These are phyloP conservation scores for Rhopalosiphum padi DNA, from an alignment of 1,140 invertebrate genomes.

Conservation along the genomic window DNA sequence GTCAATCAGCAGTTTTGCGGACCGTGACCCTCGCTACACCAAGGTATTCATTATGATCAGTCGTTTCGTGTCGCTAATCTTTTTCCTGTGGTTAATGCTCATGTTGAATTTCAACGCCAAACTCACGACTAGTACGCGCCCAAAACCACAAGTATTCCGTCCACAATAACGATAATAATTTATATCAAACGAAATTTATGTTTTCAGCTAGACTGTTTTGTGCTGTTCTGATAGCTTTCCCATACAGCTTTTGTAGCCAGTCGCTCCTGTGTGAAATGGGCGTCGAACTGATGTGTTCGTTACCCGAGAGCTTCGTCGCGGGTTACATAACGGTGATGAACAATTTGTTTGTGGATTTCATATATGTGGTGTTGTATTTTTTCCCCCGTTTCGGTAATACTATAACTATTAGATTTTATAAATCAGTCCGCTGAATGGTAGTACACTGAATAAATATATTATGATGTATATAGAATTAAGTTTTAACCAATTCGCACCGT, in stretches of 20 bases:
- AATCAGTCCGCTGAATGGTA: neutral
- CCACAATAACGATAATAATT: neutral
- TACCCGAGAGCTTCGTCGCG: neutral
- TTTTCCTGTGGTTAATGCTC: slow-evolving; percentile 17
- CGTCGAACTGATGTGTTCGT: neutral
- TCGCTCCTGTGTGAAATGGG: slow-evolving; percentile 24
- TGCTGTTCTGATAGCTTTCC: neutral
- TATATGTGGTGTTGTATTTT: neutral
- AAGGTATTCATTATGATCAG: neutral
- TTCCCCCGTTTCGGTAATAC: slow-evolving; percentile 16
- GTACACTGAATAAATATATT: neutral
- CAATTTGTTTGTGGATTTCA: neutral
- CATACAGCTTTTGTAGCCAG: slow-evolving; percentile 16
- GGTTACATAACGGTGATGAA: slow-evolving; percentile 38
- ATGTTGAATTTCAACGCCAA: slow-evolving; percentile 19
- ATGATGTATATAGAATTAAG: neutral
- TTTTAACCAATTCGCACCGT: neutral
- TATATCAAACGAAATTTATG: neutral
- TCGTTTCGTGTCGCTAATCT: neutral
- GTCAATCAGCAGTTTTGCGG: neutral
- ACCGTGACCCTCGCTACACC: neutral
- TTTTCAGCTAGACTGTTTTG: neutral
- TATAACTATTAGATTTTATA: neutral
- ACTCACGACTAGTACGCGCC: neutral
- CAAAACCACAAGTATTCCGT: neutral